A percentile compares a stretch with the other conserved stretches of the same genome.
Evolutionary conservation across 1,140 invertebrate genomes (phyloP).

Genomic region (Bombus pascuorum): DNA sequence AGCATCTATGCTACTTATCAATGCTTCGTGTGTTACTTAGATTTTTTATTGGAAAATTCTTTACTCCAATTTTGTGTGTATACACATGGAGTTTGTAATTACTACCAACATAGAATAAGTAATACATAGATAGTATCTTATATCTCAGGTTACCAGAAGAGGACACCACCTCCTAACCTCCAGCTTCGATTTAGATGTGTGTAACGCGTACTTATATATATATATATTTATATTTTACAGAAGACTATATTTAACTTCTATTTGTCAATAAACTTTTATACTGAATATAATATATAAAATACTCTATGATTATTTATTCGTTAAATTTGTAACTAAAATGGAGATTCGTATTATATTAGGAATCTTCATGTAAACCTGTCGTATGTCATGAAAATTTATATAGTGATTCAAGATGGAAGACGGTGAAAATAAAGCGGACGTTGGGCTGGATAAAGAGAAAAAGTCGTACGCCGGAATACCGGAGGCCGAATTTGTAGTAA

Average conservation of each 20-base stretch:
- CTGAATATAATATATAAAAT: background rate
- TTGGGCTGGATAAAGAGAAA: conserved; percentile 83
- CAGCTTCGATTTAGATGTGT: background rate
- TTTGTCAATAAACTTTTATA: conserved; percentile 16
- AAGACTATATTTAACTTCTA: conserved; percentile 12
- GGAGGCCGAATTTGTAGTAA: conserved; percentile 90
- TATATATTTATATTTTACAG: background rate
- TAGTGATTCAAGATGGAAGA: conserved; percentile 75
- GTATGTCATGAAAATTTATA: conserved; percentile 8
- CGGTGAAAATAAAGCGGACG: conserved; percentile 70
- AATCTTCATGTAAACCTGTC: conserved; percentile 30
- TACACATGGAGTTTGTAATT: background rate
- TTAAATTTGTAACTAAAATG: background rate
- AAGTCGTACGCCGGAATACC: conserved; percentile 91
- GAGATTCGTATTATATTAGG: background rate
- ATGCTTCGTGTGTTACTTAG: background rate
- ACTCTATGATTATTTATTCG: background rate
- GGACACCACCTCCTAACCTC: background rate
- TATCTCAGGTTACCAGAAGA: background rate
- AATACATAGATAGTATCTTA: background rate
- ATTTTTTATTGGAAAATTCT: background rate
- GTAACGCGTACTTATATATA: background rate
- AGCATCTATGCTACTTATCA: background rate
- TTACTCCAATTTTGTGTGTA: background rate
- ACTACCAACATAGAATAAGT: background rate